A percentile compares a stretch with the other conserved stretches of the same genome.
These are phyloP conservation scores for Gymnocypris eckloni DNA, from an alignment of 2,797 vertebrate species.

Conservation along the genomic window DNA sequence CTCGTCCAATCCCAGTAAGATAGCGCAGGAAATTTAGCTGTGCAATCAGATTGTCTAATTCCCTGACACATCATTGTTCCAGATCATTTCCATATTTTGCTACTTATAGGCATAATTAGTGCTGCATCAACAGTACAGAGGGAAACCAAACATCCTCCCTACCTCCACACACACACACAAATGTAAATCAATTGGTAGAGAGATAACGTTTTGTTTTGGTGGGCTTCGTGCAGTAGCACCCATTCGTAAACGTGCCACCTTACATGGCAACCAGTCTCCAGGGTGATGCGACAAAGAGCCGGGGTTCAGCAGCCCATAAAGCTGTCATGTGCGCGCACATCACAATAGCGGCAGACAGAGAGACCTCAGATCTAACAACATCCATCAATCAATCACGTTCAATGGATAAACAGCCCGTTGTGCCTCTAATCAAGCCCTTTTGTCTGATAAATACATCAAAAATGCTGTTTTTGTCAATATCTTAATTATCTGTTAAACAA, in stretches of 20 bases:
- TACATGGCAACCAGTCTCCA: slow-evolving; percentile 72
- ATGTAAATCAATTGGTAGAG: slow-evolving; percentile 65
- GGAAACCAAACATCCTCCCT: slow-evolving; percentile 48
- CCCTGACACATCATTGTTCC: slow-evolving; percentile 67
- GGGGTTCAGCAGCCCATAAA: slow-evolving; percentile 70
- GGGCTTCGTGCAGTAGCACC: slow-evolving; percentile 60
- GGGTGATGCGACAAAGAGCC: slow-evolving; percentile 70
- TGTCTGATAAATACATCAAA: neutral
- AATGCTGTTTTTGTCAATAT: neutral
- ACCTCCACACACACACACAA: slow-evolving; percentile 22
- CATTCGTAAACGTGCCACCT: slow-evolving; percentile 70
- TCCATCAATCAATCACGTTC: slow-evolving; percentile 52
- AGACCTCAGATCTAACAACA: slow-evolving; percentile 57
- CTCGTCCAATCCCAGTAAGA: slow-evolving; percentile 64
- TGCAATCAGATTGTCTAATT: slow-evolving; percentile 67
- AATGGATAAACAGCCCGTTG: slow-evolving; percentile 46
- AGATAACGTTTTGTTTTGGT: slow-evolving; percentile 71
- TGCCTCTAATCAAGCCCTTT: slow-evolving; percentile 33
- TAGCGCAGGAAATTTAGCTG: slow-evolving; percentile 64
- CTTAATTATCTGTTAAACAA: neutral
- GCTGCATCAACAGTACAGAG: slow-evolving; percentile 47
- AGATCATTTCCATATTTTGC: slow-evolving; percentile 70
- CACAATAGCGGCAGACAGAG: slow-evolving; percentile 60
- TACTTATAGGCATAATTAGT: slow-evolving; percentile 66
- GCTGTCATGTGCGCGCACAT: slow-evolving; percentile 70